Evolutionary conservation across 2,888 invertebrate genomes (phyloP), one percentile per base, ranked within the genome.

Genomic region (Muscina levida): DNA sequence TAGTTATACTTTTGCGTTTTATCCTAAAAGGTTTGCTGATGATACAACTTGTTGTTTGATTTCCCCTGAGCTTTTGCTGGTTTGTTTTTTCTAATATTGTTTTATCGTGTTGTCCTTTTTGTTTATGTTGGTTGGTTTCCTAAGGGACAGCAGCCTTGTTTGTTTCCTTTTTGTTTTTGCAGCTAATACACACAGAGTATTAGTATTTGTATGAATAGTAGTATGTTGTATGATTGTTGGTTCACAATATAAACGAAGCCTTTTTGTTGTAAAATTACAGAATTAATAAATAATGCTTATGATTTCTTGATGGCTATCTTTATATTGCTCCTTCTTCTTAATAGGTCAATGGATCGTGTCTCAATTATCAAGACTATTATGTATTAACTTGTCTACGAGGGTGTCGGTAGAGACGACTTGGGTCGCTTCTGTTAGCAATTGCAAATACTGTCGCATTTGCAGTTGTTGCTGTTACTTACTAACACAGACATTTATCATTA

Each of bases 61-160:
- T 81, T 81, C 76, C 79, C 79, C 82, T 82, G 82, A 79, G 82
- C 79, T 79, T 66, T 79, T 78, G 44, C 65, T 76, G 48, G 53
- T 53, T 4, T 10, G 22, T 62, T 22, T 22, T 24, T 42, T 65
- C 24, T 11, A 51, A 19, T 59, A 1, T 71, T 70, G 13, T 70
- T 51, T 2, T 42, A 51, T 57, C 59, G 44, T 78, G 68, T 68
- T 65, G 48, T 15, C 13, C 5, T 48, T 44, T 39, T 42, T 37
- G 42, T 53, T 53, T 39, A 42, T 44, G 42, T 53, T 59, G 59
- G 15, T 59, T 68, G 51, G 17, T 72, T 71, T 71, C 22, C 70
- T 22, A 73, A 77, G 44, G 68, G 48, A 37, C 71, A 81, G 74
- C 77, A 81, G 81, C 77, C 81, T 81, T 77, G n/a, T 31, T 8